Percentiles rank a stretch among this genome's conserved stretches.
Evolutionary conservation across 2,888 invertebrate genomes (phyloP).

Genomic region (Limnephilus rhombicus): DNA sequence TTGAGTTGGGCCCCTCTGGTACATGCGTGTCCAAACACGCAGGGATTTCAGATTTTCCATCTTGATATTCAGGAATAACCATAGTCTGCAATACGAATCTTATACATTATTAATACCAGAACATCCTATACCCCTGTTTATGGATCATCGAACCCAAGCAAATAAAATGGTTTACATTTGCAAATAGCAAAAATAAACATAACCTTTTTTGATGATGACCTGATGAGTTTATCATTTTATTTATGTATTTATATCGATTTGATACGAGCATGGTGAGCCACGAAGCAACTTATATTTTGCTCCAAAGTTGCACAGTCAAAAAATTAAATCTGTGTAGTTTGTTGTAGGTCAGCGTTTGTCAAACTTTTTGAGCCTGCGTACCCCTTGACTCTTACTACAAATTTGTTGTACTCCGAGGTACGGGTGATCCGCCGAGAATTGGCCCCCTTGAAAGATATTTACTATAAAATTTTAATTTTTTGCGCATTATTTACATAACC

Average conservation of each 20-base stretch:
- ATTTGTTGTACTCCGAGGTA: too few species aligned
- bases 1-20: slow-evolving; percentile 48
- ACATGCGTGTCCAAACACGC: slow-evolving; percentile 70
- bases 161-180: background rate
- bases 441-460: too few species aligned
- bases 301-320: background rate
- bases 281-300: background rate
- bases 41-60: slow-evolving; percentile 87
- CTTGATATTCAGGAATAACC: slow-evolving; percentile 93
- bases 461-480: too few species aligned
- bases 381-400: too few species aligned
- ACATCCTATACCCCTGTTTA: background rate
- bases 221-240: background rate
- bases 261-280: background rate
- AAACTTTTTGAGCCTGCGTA: too few species aligned
- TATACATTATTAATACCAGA: background rate
- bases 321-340: background rate
- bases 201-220: background rate
- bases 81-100: slow-evolving; percentile 79
- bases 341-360: too few species aligned
- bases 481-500: too few species aligned
- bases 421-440: too few species aligned
- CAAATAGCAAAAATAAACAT: background rate
- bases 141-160: background rate
- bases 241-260: background rate